These are phyloP conservation scores for Scaptomyza reducta DNA, from an alignment of 2,888 invertebrate genomes.

Conservation along the genomic window DNA sequence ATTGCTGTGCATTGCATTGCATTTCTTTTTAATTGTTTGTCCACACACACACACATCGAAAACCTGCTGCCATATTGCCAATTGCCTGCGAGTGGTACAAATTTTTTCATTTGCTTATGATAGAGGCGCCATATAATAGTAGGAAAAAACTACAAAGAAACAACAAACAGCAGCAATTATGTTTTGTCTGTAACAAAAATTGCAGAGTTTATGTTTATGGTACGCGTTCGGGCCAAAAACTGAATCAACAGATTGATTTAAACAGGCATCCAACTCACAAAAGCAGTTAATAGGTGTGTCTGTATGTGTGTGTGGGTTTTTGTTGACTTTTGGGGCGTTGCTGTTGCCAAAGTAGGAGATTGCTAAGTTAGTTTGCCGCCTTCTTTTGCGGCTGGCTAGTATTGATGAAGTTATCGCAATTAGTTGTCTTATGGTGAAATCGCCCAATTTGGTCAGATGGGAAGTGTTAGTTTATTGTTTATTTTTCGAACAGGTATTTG, in stretches of 20 bases:
- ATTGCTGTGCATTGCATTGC: conserved; percentile 57
- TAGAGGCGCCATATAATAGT: conserved; percentile 28
- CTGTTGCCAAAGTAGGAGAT: conserved; percentile 28
- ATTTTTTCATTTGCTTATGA: conserved; percentile 57
- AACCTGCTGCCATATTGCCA: conserved; percentile 51
- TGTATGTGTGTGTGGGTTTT: background rate
- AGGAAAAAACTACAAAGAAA: conserved; percentile 48
- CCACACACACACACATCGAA: conserved; percentile 15
- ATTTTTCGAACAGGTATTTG: too few relatives aligned
- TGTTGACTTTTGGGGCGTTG: conserved; percentile 32
- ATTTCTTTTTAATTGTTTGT: conserved; percentile 72
- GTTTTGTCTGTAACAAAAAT: conserved; percentile 11
- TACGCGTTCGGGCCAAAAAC: conserved; percentile 23
- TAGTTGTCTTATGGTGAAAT: conserved; percentile 42
- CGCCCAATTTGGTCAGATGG: conserved; percentile 36
- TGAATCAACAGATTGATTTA: conserved; percentile 40
- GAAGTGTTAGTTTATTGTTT: conserved; percentile 22
- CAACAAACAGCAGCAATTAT: conserved; percentile 25
- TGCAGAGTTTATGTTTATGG: conserved; percentile 44
- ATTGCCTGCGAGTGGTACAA: conserved; percentile 25
- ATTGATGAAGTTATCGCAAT: conserved; percentile 54
- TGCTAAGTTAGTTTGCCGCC: conserved; percentile 18
- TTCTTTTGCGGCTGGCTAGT: conserved; percentile 24
- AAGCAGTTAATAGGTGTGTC: background rate
- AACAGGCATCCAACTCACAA: conserved; percentile 8